Base-by-base conservation (phyloP, 2,797 vertebrate genomes). In the Anabas testudineus region DNA sequence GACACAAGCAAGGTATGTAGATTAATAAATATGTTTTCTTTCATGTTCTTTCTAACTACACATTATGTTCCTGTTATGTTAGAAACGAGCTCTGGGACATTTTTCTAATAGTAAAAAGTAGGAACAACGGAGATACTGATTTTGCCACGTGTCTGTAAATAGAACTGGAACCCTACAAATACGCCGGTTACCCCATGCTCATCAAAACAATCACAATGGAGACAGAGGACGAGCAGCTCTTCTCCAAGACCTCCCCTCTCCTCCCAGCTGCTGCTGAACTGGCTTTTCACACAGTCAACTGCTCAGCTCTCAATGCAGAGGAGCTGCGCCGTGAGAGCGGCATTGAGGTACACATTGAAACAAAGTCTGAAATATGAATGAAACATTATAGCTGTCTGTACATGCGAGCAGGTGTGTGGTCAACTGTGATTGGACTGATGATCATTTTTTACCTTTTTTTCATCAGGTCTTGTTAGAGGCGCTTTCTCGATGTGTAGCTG, bases 101-200 rank as follows among this genome's bases (percentile, higher is more conserved):
- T 9, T 19, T 19, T 10, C n/a, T 45, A n/a, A 45, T n/a, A n/a
- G 16, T 9, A 42, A 42, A 15, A 9, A 10, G 5, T 13, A 18
- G 15, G n/a, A n/a, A n/a, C n/a, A n/a, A n/a, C n/a, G 5, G 10
- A 28, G 7, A 14, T 36, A 26, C 19, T 61, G 6, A 42, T 76
- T 62, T 68, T 7, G 55, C 21, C 16, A 0, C 22, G 13, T 48
- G 37, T 68, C 26, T 49, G 0, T 34, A 1, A 22, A 76, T 90
- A 99, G 98, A 99, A 83, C 92, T 99, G 85, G 96, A 98, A 79
- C 97, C 97, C 2, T 99, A 99, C 89, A 99, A 99, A 79, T 99
- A 99, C 15, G 98, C 98, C 0, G 98, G 98, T 34, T 99, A 99
- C 81, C 98, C 98, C 24, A 99, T 99, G 98, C 94, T 99, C 64